Percentiles rank a stretch among this genome's conserved stretches.
These are phyloP conservation scores for Diplosoma virens DNA, from an alignment of 23 tunicate species.

Conservation along the genomic window DNA sequence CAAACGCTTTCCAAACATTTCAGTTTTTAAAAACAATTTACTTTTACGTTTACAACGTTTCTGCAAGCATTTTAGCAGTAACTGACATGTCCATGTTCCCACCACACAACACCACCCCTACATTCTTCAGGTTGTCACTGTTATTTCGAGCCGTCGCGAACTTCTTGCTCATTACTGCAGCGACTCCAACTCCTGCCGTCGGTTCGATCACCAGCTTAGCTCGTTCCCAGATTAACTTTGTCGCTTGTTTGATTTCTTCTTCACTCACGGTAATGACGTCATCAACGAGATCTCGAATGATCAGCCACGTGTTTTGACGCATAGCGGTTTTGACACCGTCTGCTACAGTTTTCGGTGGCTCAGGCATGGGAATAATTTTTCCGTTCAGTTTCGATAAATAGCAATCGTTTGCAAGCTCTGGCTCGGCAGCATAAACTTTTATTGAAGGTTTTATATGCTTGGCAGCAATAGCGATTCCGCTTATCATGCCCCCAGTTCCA, in stretches of 20 bases:
- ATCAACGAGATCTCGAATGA: conserved; percentile 88
- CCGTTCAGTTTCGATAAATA: conserved; percentile 63
- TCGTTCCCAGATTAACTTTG: conserved; percentile 76
- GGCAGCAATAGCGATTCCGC: conserved; percentile 89
- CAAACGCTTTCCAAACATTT: conserved; percentile 39
- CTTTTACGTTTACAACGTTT: too few species aligned
- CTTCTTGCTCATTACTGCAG: conserved; percentile 52
- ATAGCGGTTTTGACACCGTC: conserved; percentile 85
- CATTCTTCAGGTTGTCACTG: conserved; percentile 37
- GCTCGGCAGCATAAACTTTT: conserved; percentile 96
- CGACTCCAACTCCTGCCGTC: conserved; percentile 90
- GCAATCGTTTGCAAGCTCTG: conserved; percentile 87
- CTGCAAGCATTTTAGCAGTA: conserved; percentile 21
- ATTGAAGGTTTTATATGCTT: conserved; percentile 65
- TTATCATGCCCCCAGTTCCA: conserved; percentile 93
- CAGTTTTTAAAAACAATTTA: too few species aligned
- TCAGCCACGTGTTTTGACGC: conserved; percentile 92
- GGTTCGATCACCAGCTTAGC: conserved; percentile 92
- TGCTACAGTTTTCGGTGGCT: conserved; percentile 68
- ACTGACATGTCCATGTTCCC: conserved; percentile 77
- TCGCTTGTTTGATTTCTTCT: conserved; percentile 77
- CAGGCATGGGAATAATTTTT: conserved; percentile 16
- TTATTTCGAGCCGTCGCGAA: conserved; percentile 6
- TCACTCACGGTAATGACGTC: conserved; percentile 92
- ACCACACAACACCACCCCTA: conserved; percentile 93